These are phyloP conservation scores for Augiades crinisus DNA, from an alignment of 2,888 invertebrate genomes.

Conservation along the genomic window DNA sequence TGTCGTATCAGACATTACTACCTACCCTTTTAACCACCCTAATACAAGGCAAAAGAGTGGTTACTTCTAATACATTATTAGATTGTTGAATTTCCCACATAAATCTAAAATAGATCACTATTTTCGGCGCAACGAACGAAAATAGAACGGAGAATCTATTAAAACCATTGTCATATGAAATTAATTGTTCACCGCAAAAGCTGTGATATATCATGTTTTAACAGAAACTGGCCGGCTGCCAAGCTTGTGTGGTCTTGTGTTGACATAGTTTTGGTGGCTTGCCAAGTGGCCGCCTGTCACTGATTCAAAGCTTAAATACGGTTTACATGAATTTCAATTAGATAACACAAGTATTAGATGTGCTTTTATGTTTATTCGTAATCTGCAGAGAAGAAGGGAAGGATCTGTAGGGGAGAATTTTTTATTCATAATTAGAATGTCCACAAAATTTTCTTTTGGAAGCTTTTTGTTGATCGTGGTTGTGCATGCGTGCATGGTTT, in stretches of 20 bases:
- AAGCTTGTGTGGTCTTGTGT: conserved; percentile 5
- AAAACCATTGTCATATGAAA: neutral
- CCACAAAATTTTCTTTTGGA: too few species aligned
- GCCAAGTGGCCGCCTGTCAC: conserved; percentile 7
- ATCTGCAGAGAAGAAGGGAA: too few species aligned
- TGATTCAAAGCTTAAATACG: conserved; percentile 11
- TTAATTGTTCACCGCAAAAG: neutral
- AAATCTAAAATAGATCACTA: neutral
- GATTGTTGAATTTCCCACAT: too few species aligned
- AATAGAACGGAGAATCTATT: neutral
- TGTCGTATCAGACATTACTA: too few species aligned
- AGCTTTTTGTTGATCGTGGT: too few species aligned
- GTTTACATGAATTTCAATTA: neutral
- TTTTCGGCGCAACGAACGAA: neutral
- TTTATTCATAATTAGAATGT: too few species aligned
- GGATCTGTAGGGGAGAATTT: too few species aligned
- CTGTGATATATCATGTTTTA: neutral
- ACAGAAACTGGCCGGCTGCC: conserved; percentile 1
- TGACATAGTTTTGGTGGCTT: conserved; percentile 5
- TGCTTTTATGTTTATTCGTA: neutral
- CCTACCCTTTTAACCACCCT: too few species aligned
- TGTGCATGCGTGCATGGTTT: too few species aligned
- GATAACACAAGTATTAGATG: neutral
- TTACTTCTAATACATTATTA: too few species aligned
- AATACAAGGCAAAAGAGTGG: too few species aligned